Base-by-base conservation (phyloP, 2,113 vertebrate species). In the Corythornis vintsioides region DNA sequence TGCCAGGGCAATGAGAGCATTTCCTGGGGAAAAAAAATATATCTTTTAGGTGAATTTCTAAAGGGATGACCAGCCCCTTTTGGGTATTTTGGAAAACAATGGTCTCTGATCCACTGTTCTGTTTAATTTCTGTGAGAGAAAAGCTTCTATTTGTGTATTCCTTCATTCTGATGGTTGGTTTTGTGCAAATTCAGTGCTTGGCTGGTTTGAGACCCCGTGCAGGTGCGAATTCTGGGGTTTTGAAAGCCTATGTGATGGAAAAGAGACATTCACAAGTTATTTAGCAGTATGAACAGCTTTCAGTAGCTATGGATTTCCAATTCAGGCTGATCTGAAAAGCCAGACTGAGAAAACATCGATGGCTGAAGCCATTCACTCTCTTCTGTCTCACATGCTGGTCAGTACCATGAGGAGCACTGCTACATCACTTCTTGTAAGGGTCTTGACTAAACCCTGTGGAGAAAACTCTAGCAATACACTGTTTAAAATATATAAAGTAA, bases 371-470 rank as follows among this genome's bases (percentile, higher is more conserved):
- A 9, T 69, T 61, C 42, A 8, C n/a, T 40, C 21, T 6, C 8
- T 67, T 42, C 43, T 59, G 14, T 38, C 55, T 22, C 14, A 10
- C 50, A 11, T 20, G 59, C 52, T 56, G 29, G 40, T 61, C 15
- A 7, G 20, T 53, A 47, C 13, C 8, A 2, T 15, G 31, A 64
- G 42, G 29, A 50, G 28, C 14, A 10, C 15, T 9, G 20, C 57
- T 2, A 19, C 1, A 1, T 70, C 15, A 9, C 31, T 66, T 56
- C 47, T 55, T 0, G 0, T 16, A 16, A 42, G 25, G 28, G 20
- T 35, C 18, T 45, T 66, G 26, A 53, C 64, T 42, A 60, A 48
- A 55, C n/a, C 24, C 25, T 14, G 40, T 8, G 52, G 48, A 45
- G 63, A 75, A 31, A 45, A 25, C 19, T 53, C 56, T 28, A 80